Conservation (phyloP, 2,797 vertebrate species). For the Rhabdomys pumilio region DNA sequence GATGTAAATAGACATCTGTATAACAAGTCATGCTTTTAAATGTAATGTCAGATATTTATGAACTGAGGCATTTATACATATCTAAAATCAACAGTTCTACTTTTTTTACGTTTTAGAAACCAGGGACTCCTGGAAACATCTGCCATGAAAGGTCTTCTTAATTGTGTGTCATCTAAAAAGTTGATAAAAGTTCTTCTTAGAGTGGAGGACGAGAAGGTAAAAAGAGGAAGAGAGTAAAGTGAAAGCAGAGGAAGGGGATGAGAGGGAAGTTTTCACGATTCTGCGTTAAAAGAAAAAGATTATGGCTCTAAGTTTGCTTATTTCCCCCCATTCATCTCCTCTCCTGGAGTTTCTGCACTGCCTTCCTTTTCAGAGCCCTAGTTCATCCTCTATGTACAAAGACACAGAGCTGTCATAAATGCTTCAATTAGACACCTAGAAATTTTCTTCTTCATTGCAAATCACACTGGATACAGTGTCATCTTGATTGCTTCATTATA, state of each 20-base stretch:
- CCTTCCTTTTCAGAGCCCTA: neutral
- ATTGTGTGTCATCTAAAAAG: constrained; percentile 18
- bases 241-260: neutral
- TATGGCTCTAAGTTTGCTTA: neutral
- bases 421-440: neutral
- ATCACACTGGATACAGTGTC: neutral
- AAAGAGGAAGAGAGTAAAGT: neutral
- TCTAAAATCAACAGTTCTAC: neutral
- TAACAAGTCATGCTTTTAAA: neutral
- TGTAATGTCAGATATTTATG: neutral
- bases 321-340: neutral
- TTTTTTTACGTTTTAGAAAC: neutral
- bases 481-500: neutral
- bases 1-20: neutral
- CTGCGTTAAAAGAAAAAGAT: neutral
- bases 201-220: no score
- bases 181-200: neutral
- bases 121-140: neutral
- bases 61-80: neutral
- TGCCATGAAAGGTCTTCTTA: neutral
- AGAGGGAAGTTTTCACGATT: neutral
- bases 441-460: neutral
- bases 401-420: neutral
- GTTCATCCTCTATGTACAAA: neutral
- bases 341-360: neutral